Evolutionary conservation across 64 coral and sea anemone genomes (phyloP), one percentile per base, ranked within the genome.

Genomic region (Pocillopora damicornis): DNA sequence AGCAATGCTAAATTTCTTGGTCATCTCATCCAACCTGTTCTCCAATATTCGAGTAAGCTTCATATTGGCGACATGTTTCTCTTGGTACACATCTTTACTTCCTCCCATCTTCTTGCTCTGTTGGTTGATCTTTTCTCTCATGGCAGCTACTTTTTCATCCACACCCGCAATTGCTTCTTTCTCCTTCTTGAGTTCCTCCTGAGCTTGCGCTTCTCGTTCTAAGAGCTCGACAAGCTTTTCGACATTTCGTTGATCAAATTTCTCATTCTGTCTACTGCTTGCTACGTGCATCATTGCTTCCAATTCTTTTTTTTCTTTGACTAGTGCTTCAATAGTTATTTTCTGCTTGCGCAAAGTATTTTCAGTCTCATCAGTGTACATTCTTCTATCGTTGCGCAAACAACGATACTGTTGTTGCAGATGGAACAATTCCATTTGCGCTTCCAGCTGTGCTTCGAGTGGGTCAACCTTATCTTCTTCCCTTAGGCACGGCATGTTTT

Each of bases 391-490:
- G 75, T 93, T 99, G 63, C 84, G 75, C 97, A 99, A 86, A 74
- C 77, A 95, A 62, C 93, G 90, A 57, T 95, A 93, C 58, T 95
- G 90, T n/a, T 93, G 77, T 36, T 95, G 93, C 15, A 99, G 76
- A 66, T 77, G 80, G 22, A 85, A 77, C 14, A 99, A 79, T 2
- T 99, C 97, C 85, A 93, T 91, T 65, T 95, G 90, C 5, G 91
- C 87, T 61, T 99, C 96, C 1, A 92, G 87, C 61, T 95, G 96
- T 1, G 83, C 96, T 60, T 98, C 93, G 61, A 84, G 61, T 13
- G 93, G 87, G 88, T 98, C 97, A 1, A 90, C 84, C 86, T 92
- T 95, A 12, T 95, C 93, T 60, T 99, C 97, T 22, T 95, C 93
- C 79, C 79, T 95, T 17, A 89, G 37, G 13, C 80, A 22, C 15